Conservation (phyloP, 2,797 vertebrate genomes). For the Chrysolophus pictus region DNA sequence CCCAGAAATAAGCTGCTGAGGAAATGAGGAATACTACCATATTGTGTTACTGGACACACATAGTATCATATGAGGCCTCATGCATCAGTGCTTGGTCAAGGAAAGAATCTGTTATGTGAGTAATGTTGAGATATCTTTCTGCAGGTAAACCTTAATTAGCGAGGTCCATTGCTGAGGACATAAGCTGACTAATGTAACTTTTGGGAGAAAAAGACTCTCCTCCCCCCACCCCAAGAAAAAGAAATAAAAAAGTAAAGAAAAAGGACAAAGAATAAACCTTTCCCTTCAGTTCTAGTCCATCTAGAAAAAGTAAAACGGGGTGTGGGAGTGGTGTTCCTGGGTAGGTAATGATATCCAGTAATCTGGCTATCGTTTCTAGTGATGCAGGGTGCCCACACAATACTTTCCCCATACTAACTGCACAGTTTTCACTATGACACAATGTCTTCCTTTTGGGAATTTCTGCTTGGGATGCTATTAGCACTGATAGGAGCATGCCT, state of each 20-base stretch:
- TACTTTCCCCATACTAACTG: not conserved
- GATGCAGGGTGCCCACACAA: not conserved
- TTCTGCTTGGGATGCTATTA: not conserved
- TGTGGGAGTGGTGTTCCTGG: not conserved
- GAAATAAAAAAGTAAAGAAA: no score
- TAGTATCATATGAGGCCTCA: not conserved
- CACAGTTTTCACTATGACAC: not conserved
- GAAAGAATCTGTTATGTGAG: not conserved
- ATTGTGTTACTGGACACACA: not conserved
- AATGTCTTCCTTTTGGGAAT: not conserved
- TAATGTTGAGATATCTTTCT: not conserved
- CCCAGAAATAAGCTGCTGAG: not conserved
- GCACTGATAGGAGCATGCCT: not conserved
- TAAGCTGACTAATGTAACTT: not conserved
- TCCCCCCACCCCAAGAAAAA: not conserved
- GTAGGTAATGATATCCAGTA: not conserved
- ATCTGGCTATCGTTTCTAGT: not conserved
- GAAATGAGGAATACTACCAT: not conserved
- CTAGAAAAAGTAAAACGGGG: not conserved
- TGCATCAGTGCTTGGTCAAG: not conserved
- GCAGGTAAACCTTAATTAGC: not conserved
- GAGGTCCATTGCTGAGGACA: accelerated
- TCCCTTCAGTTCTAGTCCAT: not conserved
- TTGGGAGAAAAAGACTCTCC: not conserved
- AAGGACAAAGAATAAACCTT: not conserved